phyloP scores from a whole-genome alignment of 2,113 vertebrate genomes.

The Festucalex cinctus region DNA sequence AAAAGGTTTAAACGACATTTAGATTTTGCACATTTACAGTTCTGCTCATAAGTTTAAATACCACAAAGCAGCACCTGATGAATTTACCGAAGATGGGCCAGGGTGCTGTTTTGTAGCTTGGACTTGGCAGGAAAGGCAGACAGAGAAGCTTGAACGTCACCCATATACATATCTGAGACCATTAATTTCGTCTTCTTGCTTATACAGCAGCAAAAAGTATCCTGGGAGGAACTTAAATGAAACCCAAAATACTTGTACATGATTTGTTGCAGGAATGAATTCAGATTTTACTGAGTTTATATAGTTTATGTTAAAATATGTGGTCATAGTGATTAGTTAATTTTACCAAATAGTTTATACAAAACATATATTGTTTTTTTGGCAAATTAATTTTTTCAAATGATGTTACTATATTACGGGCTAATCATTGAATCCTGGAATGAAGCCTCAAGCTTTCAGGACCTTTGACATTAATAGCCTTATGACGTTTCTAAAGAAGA shows the following conservation, averaged over 20 bases:
- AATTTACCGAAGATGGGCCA: too few species aligned
- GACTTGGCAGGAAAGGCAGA: slow-evolving; percentile 42
- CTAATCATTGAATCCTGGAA: slow-evolving; percentile 3
- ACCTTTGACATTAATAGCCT: slow-evolving; percentile 50
- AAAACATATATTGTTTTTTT: background rate
- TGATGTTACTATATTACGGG: too few species aligned
- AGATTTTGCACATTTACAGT: too few species aligned
- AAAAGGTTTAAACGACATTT: too few species aligned
- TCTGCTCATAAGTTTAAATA: too few species aligned
- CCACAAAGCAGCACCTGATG: too few species aligned
- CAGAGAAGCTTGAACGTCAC: slow-evolving; percentile 19
- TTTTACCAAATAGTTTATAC: background rate
- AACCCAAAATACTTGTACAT: background rate
- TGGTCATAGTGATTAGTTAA: background rate
- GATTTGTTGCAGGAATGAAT: background rate
- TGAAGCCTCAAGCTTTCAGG: slow-evolving; percentile 33
- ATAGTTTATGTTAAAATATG: background rate
- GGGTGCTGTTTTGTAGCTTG: slow-evolving; percentile 31
- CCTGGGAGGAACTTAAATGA: background rate
- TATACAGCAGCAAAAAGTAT: slow-evolving; percentile 13
- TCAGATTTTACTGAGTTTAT: background rate
- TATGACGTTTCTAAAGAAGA: slow-evolving; percentile 34
- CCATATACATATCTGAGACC: slow-evolving; percentile 32
- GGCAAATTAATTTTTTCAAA: background rate
- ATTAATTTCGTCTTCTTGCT: slow-evolving; percentile 33